A percentile compares a stretch with the other conserved stretches of the same genome.
phyloP scores from a whole-genome alignment of 2,797 vertebrate genomes.

The Thaleichthys pacificus region DNA sequence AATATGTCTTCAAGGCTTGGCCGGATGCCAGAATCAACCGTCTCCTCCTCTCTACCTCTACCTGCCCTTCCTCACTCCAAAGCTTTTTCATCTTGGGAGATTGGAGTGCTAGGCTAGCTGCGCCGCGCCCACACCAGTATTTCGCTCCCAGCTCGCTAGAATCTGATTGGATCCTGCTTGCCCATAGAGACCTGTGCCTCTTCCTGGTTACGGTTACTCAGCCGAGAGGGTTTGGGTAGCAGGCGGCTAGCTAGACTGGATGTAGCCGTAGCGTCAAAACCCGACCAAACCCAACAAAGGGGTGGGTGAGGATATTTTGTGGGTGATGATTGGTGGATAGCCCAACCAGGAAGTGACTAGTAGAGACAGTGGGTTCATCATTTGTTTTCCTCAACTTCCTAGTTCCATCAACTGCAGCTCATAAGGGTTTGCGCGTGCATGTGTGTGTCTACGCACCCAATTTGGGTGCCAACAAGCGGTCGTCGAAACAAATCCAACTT shows the following conservation, averaged over 20 bases:
- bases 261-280: no score
- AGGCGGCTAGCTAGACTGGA: no score
- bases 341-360: no score
- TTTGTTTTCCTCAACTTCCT: no score
- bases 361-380: no score
- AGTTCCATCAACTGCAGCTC: slow-evolving; percentile 24
- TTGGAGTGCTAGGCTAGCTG: background rate
- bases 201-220: slow-evolving; percentile 2
- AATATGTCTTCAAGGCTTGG: background rate
- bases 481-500: background rate
- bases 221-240: slow-evolving; percentile 7
- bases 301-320: no score
- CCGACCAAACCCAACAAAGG: no score
- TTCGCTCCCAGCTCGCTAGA: background rate
- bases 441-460: slow-evolving; percentile 1
- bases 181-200: background rate
- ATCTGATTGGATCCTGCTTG: background rate
- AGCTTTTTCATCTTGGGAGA: background rate
- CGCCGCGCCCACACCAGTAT: background rate
- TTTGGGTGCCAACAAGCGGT: background rate
- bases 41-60: background rate
- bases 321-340: no score
- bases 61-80: background rate
- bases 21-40: background rate
- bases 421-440: slow-evolving; percentile 11